Conservation (phyloP, 1,140 invertebrate genomes). For the Lepidostoma basale region DNA sequence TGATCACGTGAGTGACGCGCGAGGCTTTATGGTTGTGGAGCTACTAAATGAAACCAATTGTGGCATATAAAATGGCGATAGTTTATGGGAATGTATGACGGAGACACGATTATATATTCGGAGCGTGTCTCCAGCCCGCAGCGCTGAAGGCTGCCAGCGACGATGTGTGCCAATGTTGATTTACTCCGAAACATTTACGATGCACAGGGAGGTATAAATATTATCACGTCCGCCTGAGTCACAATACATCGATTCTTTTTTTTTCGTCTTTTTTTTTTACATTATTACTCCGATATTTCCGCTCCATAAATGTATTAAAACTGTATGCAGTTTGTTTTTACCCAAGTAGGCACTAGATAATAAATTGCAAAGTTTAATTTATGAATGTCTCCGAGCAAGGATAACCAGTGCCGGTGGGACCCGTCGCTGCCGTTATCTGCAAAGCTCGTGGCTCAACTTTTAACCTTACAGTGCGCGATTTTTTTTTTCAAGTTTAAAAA, state of each 20-base stretch:
- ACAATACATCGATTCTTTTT: neutral
- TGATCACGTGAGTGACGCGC: too few species aligned
- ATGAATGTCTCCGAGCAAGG: neutral
- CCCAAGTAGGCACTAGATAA: neutral
- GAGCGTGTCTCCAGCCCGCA: conserved; percentile 1
- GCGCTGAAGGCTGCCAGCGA: conserved; percentile 17
- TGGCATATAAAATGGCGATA: conserved; percentile 2
- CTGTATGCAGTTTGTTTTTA: too few species aligned
- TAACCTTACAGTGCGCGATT: too few species aligned
- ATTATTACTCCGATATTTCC: too few species aligned
- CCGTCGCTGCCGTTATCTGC: neutral
- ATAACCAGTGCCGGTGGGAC: neutral
- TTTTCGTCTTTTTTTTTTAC: too few species aligned
- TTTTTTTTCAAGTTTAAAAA: too few species aligned
- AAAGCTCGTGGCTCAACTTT: too few species aligned
- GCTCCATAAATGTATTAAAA: too few species aligned
- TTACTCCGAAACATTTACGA: conserved; percentile 4
- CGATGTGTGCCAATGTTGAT: conserved; percentile 17
- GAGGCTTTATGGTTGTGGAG: too few species aligned
- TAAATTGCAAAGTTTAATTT: neutral
- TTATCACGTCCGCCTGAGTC: conserved; percentile 5
- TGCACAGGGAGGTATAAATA: conserved; percentile 3
- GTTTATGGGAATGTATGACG: conserved; percentile 9
- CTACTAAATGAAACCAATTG: neutral
- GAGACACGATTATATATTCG: conserved; percentile 15